Evolutionary conservation across 1,140 invertebrate species (phyloP).

Genomic region (Heliconius melpomene): DNA sequence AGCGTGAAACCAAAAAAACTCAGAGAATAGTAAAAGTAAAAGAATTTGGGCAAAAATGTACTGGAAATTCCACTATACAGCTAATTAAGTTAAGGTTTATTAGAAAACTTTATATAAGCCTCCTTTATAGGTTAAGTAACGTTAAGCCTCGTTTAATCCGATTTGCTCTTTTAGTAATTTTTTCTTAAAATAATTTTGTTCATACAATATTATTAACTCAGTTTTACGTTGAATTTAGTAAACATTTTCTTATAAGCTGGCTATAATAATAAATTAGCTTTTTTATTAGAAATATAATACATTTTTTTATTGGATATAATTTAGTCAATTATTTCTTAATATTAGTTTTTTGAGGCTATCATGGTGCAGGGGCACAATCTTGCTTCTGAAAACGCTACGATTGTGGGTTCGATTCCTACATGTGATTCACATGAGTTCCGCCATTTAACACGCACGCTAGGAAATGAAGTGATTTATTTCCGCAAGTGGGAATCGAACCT

Average conservation of each 20-base stretch:
- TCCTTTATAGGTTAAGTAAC: conserved; percentile 16
- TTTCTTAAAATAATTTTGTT: conserved; percentile 7
- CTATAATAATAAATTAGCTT: not conserved
- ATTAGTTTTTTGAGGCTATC: too few species aligned
- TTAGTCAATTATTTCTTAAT: too few species aligned
- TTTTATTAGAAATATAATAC: not conserved
- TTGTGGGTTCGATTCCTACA: too few species aligned
- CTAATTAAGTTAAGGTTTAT: conserved; percentile 17
- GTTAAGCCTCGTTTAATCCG: conserved; percentile 10
- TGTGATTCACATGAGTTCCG: too few species aligned
- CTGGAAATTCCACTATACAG: not conserved
- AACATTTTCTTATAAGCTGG: not conserved
- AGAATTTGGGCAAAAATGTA: not conserved
- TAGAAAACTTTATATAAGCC: conserved; percentile 16
- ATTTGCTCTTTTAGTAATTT: conserved; percentile 14
- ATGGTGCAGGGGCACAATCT: too few species aligned
- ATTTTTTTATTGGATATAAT: too few species aligned
- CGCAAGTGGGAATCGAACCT: too few species aligned
- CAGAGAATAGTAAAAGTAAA: not conserved
- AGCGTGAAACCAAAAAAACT: not conserved
- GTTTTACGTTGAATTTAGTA: conserved; percentile 3
- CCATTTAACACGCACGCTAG: too few species aligned
- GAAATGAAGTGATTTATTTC: too few species aligned
- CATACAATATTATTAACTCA: conserved; percentile 45
- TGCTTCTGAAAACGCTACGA: too few species aligned